Conservation (phyloP, 2,888 invertebrate genomes). For the Cryptocephalus moraei region DNA sequence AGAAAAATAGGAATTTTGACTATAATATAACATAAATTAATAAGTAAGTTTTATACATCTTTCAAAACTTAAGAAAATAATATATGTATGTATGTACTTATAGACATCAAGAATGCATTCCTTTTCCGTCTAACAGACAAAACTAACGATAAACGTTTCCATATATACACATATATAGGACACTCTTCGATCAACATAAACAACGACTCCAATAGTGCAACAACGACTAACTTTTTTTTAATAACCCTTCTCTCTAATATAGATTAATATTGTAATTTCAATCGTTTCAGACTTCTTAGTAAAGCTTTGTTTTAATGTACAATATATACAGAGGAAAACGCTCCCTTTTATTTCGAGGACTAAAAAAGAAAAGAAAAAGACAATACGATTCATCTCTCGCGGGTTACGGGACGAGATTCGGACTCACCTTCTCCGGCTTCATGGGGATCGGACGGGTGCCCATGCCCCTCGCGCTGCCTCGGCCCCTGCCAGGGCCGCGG, state of each 20-base stretch:
- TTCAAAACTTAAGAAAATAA: conserved; percentile 9
- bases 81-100: background rate
- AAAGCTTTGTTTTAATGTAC: conserved; percentile 16
- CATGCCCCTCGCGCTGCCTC: conserved; percentile 2
- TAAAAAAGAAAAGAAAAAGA: conserved; percentile 14
- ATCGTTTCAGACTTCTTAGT: conserved; percentile 17
- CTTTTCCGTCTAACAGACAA: too few relatives aligned
- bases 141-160: too few relatives aligned
- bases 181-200: too few relatives aligned
- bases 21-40: conserved; percentile 15
- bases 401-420: background rate
- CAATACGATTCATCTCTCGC: background rate
- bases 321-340: conserved; percentile 4
- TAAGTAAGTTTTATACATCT: conserved; percentile 16
- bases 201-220: conserved; percentile 2
- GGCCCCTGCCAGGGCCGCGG: conserved; percentile 26
- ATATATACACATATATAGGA: too few relatives aligned
- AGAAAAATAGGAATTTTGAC: conserved; percentile 23
- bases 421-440: conserved; percentile 23
- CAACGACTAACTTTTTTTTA: background rate
- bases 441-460: conserved; percentile 10
- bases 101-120: background rate
- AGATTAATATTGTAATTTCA: background rate
- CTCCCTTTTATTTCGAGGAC: conserved; percentile 12
- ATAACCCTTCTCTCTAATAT: conserved; percentile 6